phyloP scores from a whole-genome alignment of 2,797 vertebrate genomes.

The Champsocephalus gunnari region DNA sequence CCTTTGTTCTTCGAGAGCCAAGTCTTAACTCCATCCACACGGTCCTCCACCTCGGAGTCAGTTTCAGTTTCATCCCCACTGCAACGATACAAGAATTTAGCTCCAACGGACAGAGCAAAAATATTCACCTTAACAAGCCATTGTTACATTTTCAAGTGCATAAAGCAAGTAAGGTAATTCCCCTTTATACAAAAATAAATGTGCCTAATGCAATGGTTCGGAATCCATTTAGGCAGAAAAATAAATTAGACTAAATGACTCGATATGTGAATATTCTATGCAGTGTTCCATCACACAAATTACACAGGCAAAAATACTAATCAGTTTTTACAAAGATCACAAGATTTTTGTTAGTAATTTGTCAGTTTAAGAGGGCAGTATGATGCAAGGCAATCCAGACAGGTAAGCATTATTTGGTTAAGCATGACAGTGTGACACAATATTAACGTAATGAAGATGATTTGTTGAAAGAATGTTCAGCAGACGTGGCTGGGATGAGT shows the following conservation, averaged over 20 bases:
- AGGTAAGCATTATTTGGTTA: conserved; percentile 9
- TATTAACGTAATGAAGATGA: conserved; percentile 26
- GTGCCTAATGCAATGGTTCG: conserved; percentile 2
- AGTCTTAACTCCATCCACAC: conserved; percentile 96
- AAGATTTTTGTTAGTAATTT: conserved; percentile 41
- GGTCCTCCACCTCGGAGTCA: conserved; percentile 96
- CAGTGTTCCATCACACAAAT: conserved; percentile 10
- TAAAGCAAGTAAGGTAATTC: not conserved
- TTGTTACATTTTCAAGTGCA: conserved; percentile 15
- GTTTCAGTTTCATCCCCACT: conserved; percentile 94
- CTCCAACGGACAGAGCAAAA: not conserved
- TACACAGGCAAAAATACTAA: conserved; percentile 22
- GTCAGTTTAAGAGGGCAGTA: conserved; percentile 31
- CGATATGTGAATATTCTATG: conserved; percentile 28
- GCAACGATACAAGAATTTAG: conserved; percentile 35
- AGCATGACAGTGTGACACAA: conserved; percentile 30
- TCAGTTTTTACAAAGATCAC: conserved; percentile 33
- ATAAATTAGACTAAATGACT: conserved; percentile 34
- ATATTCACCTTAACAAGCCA: conserved; percentile 26
- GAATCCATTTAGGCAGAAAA: not conserved
- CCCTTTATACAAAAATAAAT: not conserved
- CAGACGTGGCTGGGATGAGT: conserved; percentile 28
- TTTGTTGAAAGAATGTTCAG: conserved; percentile 11
- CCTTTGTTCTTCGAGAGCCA: conserved; percentile 98
- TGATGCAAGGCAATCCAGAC: conserved; percentile 47